Conservation (phyloP, 1,140 invertebrate species). For the Bemisia tabaci region DNA sequence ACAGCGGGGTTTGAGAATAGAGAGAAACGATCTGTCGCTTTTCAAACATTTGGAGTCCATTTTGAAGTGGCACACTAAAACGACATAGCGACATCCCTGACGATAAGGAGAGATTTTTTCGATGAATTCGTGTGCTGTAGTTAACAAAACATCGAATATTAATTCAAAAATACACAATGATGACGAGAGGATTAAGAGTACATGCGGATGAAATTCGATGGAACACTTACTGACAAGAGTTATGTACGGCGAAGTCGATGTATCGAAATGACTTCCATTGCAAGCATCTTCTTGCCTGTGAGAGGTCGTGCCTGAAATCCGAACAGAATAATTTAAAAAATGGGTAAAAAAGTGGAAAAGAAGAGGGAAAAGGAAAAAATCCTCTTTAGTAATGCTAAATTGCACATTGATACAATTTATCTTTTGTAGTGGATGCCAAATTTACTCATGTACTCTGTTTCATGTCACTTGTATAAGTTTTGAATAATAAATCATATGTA, state of each 20-base stretch:
- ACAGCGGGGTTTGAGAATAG: too few relatives aligned
- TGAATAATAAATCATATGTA: too few relatives aligned
- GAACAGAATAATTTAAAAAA: neutral
- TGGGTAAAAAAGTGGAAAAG: neutral
- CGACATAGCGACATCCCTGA: too few relatives aligned
- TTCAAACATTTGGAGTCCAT: too few relatives aligned
- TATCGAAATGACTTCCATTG: neutral
- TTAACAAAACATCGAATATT: neutral
- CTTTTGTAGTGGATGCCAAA: too few relatives aligned
- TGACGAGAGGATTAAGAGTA: neutral
- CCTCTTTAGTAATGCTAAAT: too few relatives aligned
- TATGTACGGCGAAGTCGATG: neutral
- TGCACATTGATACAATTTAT: too few relatives aligned
- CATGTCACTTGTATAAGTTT: too few relatives aligned
- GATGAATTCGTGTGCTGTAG: neutral
- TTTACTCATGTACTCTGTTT: too few relatives aligned
- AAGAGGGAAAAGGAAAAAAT: too few relatives aligned
- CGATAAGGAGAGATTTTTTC: neutral
- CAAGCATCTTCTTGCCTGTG: neutral
- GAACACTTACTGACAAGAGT: neutral
- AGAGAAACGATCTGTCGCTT: too few relatives aligned
- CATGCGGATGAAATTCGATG: neutral
- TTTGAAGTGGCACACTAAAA: neutral
- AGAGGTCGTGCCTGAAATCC: neutral
- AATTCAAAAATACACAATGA: neutral